Evolutionary conservation across 2,113 vertebrate genomes (phyloP), one percentile per base, ranked within the genome.

Genomic region (Melanerpes aurifrons): DNA sequence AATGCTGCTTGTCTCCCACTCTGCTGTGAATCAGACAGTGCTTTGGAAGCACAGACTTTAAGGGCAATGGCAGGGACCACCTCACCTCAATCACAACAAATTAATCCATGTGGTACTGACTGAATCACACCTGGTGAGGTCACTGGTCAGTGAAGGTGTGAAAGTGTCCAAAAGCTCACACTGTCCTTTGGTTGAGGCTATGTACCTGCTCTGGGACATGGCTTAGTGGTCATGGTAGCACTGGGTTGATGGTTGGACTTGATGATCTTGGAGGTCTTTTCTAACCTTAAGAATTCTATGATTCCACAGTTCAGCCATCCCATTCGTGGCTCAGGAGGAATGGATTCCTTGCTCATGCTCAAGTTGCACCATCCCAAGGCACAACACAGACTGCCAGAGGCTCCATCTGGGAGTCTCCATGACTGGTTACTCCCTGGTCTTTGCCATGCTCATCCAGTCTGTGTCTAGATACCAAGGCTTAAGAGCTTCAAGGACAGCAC

Each of bases 41-140:
- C 32, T 73, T 29, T 35, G 47, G 50, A 59, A 64, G 35, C 58
- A 79, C 12, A 54, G 32, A 14, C 31, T 78, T 57, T 17, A 14
- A 64, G 53, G 29, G 11, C 50, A 68, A 3, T 1, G 20, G 6
- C 16, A 54, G n/a, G 11, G n/a, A 31, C 8, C n/a, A 8, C n/a
- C 11, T 91, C 74, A 61, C 29, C 29, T 74, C 68, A 37, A 1
- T 9, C 37, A 72, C 15, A 47, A 54, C 22, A 72, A 40, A 40
- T 31, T 1, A 83, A 21, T 28, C 25, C 62, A 35, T 0, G 1
- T 40, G 40, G 7, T 1, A 29, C 45, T 31, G 59, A 20, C 67
- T 32, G n/a, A 54, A 75, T 21, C 54, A 68, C 54, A 28, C 8
- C 19, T 40, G 18, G 21, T 6, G 26, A 6, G 26, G 28, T 12